These are phyloP conservation scores for Molanna angustata DNA, from an alignment of 2,888 invertebrate species.

Conservation along the genomic window DNA sequence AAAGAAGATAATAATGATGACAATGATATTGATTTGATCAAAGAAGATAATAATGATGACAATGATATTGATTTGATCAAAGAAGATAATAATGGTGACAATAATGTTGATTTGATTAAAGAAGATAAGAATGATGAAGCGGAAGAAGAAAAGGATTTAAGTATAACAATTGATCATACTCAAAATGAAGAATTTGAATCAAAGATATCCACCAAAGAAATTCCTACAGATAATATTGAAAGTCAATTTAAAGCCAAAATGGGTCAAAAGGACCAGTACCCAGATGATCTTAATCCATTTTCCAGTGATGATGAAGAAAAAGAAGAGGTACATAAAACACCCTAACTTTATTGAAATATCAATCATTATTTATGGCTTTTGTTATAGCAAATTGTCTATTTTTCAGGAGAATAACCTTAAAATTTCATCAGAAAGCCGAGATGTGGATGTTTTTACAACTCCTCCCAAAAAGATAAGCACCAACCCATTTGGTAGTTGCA, in stretches of 20 bases:
- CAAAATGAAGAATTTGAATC: neutral
- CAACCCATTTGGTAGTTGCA: slow-evolving; percentile 70
- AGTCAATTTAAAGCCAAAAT: neutral
- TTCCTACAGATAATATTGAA: neutral
- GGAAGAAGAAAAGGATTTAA: neutral
- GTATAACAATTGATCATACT: neutral
- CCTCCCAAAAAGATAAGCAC: slow-evolving; percentile 41
- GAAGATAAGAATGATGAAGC: neutral
- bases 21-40: too few relatives aligned
- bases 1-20: too few relatives aligned
- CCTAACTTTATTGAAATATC: neutral
- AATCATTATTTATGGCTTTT: neutral
- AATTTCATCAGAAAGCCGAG: too few relatives aligned
- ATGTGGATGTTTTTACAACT: too few relatives aligned
- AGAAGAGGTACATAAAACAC: too few relatives aligned
- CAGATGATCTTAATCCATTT: slow-evolving; percentile 82
- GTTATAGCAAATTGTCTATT: neutral
- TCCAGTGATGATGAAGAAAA: slow-evolving; percentile 61
- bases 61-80: neutral
- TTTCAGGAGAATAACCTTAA: too few relatives aligned
- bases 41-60: too few relatives aligned
- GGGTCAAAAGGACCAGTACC: slow-evolving; percentile 51
- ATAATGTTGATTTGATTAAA: neutral
- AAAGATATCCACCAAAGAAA: neutral
- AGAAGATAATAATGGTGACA: neutral